Evolutionary conservation across 2,888 invertebrate genomes (phyloP).

Genomic region (Volucella inflata): DNA sequence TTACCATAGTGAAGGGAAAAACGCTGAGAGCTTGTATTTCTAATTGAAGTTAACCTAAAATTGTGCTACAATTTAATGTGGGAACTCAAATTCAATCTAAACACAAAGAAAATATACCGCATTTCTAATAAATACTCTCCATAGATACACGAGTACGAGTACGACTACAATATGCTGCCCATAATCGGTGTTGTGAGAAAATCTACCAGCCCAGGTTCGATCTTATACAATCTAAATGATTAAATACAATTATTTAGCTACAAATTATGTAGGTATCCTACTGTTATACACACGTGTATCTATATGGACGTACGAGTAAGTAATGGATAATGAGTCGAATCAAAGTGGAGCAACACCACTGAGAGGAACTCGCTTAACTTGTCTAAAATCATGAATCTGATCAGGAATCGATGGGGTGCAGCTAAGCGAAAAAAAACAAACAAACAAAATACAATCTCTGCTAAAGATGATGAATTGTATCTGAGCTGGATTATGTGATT

Average conservation of each 20-base stretch:
- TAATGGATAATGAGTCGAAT: slow-evolving; percentile 12
- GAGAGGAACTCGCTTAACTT: slow-evolving; percentile 26
- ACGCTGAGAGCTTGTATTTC: slow-evolving; percentile 20
- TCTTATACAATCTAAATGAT: slow-evolving; percentile 43
- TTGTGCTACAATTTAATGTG: slow-evolving; percentile 21
- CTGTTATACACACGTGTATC: too few species aligned
- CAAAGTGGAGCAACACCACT: slow-evolving; percentile 39
- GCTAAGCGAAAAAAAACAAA: slow-evolving; percentile 8
- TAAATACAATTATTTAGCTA: slow-evolving; percentile 17
- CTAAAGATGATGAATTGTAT: slow-evolving; percentile 52
- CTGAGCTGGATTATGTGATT: slow-evolving; percentile 13
- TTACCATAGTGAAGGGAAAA: slow-evolving; percentile 42
- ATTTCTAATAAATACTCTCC: slow-evolving; percentile 36
- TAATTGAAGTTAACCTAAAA: slow-evolving; percentile 35
- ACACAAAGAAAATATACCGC: slow-evolving; percentile 26
- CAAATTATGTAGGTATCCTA: slow-evolving; percentile 22
- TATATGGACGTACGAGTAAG: background rate
- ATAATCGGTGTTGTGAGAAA: slow-evolving; percentile 58
- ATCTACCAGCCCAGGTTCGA: slow-evolving; percentile 20
- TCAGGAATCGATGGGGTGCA: slow-evolving; percentile 42
- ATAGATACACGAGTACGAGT: slow-evolving; percentile 23
- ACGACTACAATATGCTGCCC: slow-evolving; percentile 1
- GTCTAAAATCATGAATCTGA: slow-evolving; percentile 38
- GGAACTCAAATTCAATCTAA: slow-evolving; percentile 1
- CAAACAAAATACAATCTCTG: background rate